Conservation (phyloP, 1,140 invertebrate genomes). For the Cephus cinctus region DNA sequence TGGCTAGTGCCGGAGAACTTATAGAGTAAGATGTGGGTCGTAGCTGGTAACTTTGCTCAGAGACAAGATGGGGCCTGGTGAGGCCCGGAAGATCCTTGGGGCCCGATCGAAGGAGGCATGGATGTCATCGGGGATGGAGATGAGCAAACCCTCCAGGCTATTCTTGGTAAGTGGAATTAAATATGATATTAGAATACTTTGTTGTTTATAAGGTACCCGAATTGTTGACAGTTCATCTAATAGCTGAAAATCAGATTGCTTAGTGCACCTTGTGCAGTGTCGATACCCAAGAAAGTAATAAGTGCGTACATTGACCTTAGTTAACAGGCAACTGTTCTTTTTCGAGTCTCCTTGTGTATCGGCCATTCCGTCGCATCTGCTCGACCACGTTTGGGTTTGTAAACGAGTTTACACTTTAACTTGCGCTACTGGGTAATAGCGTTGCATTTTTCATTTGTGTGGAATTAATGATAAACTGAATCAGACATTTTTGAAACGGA, state of each 20-base stretch:
- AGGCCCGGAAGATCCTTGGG: constrained; percentile 41
- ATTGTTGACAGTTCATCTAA: neutral
- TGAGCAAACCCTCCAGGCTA: constrained; percentile 54
- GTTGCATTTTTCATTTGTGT: neutral
- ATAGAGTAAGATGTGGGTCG: constrained; percentile 29
- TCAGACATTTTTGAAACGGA: too few relatives aligned
- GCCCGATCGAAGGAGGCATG: constrained; percentile 44
- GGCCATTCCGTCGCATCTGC: too few relatives aligned
- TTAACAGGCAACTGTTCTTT: constrained; percentile 4
- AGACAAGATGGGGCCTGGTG: constrained; percentile 49
- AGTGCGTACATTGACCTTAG: constrained; percentile 2
- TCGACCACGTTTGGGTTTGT: too few relatives aligned
- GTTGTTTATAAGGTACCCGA: neutral
- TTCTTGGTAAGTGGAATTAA: constrained; percentile 42
- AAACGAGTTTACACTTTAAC: neutral
- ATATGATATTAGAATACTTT: neutral
- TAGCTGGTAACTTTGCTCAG: constrained; percentile 26
- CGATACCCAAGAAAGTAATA: constrained; percentile 2
- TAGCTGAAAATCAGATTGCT: neutral
- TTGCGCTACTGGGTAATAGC: neutral
- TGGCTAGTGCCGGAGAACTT: neutral
- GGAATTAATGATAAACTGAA: too few relatives aligned
- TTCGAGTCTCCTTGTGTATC: too few relatives aligned
- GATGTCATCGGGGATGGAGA: constrained; percentile 54
- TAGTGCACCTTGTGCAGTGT: neutral